phyloP scores from a whole-genome alignment of 2,113 vertebrate genomes.

The Oophaga pumilio region DNA sequence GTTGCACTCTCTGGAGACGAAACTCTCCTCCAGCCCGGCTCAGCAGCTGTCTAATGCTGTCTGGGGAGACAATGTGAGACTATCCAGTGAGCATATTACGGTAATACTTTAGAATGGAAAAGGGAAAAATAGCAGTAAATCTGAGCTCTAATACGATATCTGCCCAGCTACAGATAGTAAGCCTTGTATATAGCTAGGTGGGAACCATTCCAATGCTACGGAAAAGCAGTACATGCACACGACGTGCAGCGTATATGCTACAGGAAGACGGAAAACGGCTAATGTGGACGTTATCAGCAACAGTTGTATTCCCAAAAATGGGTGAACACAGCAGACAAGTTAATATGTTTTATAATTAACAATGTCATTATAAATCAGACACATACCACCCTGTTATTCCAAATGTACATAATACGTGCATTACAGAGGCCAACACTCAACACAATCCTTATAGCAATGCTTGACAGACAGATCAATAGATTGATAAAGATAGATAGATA shows the following conservation, averaged over 20 bases:
- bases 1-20: slow-evolving; percentile 69
- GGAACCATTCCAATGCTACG: not conserved
- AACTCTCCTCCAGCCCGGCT: slow-evolving; percentile 67
- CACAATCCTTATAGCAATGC: not conserved
- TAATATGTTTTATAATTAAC: not conserved
- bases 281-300: not conserved
- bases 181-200: not conserved
- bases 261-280: not conserved
- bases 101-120: slow-evolving; percentile 18
- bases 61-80: slow-evolving; percentile 59
- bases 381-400: not conserved
- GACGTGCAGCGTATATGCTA: not conserved
- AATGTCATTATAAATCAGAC: not conserved
- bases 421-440: not conserved
- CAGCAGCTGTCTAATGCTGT: slow-evolving; percentile 70
- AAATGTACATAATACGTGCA: not conserved
- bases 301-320: slow-evolving; percentile 9
- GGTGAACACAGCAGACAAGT: not conserved
- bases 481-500: not conserved
- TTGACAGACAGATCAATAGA: not conserved
- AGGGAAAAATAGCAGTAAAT: slow-evolving; percentile 3
- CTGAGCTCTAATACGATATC: not conserved
- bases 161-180: not conserved
- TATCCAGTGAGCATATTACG: slow-evolving; percentile 15
- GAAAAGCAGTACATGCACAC: not conserved